Conservation (phyloP, 2,113 vertebrate genomes). For the Anhinga anhinga region DNA sequence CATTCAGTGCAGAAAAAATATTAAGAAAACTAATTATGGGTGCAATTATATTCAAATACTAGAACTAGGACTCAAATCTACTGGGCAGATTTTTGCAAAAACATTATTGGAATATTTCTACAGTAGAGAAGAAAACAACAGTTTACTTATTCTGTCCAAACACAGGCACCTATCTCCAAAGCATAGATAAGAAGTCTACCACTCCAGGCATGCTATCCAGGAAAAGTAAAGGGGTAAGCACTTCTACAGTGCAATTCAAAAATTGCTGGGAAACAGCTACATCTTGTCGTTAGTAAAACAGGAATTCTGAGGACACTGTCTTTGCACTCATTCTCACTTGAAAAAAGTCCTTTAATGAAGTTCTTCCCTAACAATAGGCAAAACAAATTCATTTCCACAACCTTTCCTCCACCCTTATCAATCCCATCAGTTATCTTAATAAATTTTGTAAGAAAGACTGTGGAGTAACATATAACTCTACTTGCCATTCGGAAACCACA, state of each 20-base stretch:
- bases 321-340: not conserved
- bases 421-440: not conserved
- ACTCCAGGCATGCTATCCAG: not conserved
- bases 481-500: conserved; percentile 90
- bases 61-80: not conserved
- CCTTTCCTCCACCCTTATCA: not conserved
- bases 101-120: not conserved
- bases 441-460: not conserved
- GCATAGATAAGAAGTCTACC: not conserved
- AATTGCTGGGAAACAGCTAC: not conserved
- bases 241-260: not conserved
- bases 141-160: not conserved
- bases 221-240: not conserved
- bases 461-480: not conserved
- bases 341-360: not conserved
- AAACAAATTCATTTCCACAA: not conserved
- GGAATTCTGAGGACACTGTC: not conserved
- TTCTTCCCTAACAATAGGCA: not conserved
- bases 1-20: not conserved
- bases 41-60: not conserved
- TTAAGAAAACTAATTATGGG: not conserved
- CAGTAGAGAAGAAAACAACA: not conserved
- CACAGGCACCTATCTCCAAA: not conserved
- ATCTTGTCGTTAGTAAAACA: not conserved
- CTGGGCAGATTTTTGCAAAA: not conserved